Evolutionary conservation across 2,888 invertebrate genomes (phyloP), one percentile per base, ranked within the genome.

Genomic region (Andrena haemorrhoa): DNA sequence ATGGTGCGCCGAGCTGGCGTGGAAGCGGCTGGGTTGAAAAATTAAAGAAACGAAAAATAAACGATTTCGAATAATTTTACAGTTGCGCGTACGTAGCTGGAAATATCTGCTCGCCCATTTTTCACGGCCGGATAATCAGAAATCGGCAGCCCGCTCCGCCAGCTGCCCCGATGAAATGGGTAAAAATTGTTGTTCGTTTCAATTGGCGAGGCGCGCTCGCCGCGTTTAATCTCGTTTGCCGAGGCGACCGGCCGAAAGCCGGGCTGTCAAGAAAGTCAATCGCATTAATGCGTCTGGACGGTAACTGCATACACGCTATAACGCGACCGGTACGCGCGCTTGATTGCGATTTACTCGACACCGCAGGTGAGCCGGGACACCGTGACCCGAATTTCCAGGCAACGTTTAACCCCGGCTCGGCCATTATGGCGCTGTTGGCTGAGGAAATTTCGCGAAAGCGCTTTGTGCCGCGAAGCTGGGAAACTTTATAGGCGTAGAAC

Each of bases 301-400:
- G 16, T 49, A 61, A 49, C 35, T 23, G n/a, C 20, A 35, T 16
- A 5, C 41, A 41, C 16, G 5, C 41, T 41, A 41, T 41, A 41
- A 53, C 53, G 41, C 10, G 49, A 49, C 23, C 31, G 47, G 16
- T 35, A 16, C 26, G 10, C 23, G 47, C 26, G 58, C 53, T 69
- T 75, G 81, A 82, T 72, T 66, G 66, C 82, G 33, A 80, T 80
- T 78, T 79, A 69, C 60, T 47, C 49, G 79, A 49, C 49, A 33
- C 49, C 58, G 12, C 61, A 56, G 65, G 41, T 60, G 69, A 58
- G 51, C 47, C 72, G 35, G 49, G 56, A 49, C 51, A 49, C 31
- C 69, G 60, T 71, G 81, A 63, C 68, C 66, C 53, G 65, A 71
- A 82, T 75, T 82, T 71, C 41, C 49, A 16, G 16, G 35, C 26